These are phyloP conservation scores for Aphis craccivora DNA, from an alignment of 1,140 invertebrate species.

Conservation along the genomic window DNA sequence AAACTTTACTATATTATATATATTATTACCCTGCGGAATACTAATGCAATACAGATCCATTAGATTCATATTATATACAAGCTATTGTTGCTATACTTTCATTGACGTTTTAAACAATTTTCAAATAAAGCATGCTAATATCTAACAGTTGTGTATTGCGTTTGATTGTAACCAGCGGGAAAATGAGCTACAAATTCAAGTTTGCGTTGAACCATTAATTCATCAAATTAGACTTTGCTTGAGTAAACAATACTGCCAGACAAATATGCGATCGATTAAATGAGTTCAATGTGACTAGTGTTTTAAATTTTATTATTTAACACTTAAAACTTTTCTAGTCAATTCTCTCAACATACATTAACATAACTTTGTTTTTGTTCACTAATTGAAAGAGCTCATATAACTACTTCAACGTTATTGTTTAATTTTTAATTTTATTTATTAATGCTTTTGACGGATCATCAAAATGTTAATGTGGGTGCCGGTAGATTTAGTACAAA, in stretches of 20 bases:
- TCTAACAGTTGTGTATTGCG: not conserved
- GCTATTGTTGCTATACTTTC: not conserved
- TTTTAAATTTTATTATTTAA: not conserved
- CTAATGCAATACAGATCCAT: not conserved
- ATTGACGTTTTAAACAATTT: not conserved
- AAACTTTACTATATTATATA: not conserved
- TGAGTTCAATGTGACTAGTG: not conserved
- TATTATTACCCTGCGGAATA: too few species aligned
- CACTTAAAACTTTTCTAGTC: not conserved
- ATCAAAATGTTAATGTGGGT: not conserved
- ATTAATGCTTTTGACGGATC: not conserved
- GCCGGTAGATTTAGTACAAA: not conserved
- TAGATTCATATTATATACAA: not conserved
- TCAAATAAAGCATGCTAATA: not conserved
- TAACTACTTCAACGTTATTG: not conserved
- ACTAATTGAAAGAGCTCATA: not conserved
- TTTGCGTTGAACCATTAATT: not conserved
- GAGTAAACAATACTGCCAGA: not conserved
- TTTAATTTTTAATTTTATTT: not conserved
- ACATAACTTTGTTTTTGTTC: not conserved
- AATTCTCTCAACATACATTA: not conserved
- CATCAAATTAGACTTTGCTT: not conserved
- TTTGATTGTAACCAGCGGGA: not conserved
- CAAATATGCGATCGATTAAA: not conserved
- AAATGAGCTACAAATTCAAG: not conserved